Evolutionary conservation across 2,797 vertebrate genomes (phyloP), one percentile per base, ranked within the genome.

Genomic region (Pseudochromis fuscus): DNA sequence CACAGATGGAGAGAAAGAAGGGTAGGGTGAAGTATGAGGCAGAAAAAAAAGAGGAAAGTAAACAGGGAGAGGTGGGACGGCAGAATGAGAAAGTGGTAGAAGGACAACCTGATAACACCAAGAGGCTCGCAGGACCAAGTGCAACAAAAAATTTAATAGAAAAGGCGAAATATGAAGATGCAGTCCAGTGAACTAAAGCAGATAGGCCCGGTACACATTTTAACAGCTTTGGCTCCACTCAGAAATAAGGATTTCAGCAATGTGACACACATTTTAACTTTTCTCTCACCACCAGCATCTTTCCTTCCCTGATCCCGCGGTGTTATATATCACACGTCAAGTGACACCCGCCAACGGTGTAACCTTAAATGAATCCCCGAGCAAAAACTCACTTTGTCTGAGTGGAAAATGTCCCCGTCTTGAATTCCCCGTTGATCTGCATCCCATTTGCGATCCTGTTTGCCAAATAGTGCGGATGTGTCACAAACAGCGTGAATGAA

Each of bases 121-220:
- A 71, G 77, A 67, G 77, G 51, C 79, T 73, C 12, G n/a, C 60
- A 72, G 81, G 78, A 50, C 75, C 58, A 45, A n/a, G 55, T 27
- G 64, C 40, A 44, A 72, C 69, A 48, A 59, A 72, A n/a, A 84
- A 87, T 86, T 49, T 75, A 84, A 83, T 84, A 77, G 68, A 88
- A 82, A 82, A 87, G 71, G 77, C 79, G 77, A 83, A 84, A 87
- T 81, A 62, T 74, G 77, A 84, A 83, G 84, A 84, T 87, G 65
- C 75, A 73, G 85, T 77, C 68, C 85, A 87, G 65, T 82, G 88
- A 85, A 67, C 83, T 85, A 87, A 72, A 88, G 81, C 79, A 82
- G 81, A 84, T 73, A 57, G 70, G 58, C 51, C n/a, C 59, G 16
- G 51, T 63, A 68, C 75, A 70, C 77, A 86, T 87, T 85, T 72